Evolutionary conservation across 2,113 vertebrate species (phyloP).

Genomic region (Leptobrachium ailaonicum): DNA sequence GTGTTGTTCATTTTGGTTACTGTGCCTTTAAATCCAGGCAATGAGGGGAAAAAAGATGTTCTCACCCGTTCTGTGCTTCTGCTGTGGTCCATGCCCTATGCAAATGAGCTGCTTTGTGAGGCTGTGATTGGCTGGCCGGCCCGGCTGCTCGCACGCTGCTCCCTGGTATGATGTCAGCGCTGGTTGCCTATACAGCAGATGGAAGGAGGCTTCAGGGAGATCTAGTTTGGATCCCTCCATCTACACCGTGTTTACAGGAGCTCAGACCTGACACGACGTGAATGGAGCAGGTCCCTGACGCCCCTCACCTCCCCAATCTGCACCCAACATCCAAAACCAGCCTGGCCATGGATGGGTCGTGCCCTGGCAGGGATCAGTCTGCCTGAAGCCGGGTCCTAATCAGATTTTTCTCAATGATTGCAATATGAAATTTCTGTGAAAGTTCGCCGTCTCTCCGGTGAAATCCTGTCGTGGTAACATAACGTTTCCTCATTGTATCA

Average conservation of each 20-base stretch:
- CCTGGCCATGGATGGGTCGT: too few species aligned
- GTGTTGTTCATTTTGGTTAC: neutral
- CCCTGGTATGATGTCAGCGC: slow-evolving; percentile 59
- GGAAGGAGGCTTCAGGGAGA: slow-evolving; percentile 60
- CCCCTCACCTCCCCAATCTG: neutral
- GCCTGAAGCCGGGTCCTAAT: neutral
- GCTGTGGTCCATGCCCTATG: slow-evolving; percentile 58
- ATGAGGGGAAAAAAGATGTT: slow-evolving; percentile 50
- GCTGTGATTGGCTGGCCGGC: slow-evolving; percentile 57
- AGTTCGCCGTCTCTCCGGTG: too few species aligned
- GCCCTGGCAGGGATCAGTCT: neutral
- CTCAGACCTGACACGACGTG: slow-evolving; percentile 59
- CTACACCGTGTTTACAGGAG: slow-evolving; percentile 61
- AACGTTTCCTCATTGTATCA: too few species aligned
- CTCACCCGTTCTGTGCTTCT: slow-evolving; percentile 53
- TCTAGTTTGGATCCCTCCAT: slow-evolving; percentile 65
- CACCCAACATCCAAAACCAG: too few species aligned
- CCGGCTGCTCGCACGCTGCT: slow-evolving; percentile 65
- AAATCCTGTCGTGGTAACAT: too few species aligned
- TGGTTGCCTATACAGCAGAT: slow-evolving; percentile 66
- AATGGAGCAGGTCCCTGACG: slow-evolving; percentile 49
- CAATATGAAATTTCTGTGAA: too few species aligned
- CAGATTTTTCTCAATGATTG: neutral
- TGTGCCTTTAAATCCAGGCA: slow-evolving; percentile 66
- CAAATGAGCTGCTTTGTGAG: slow-evolving; percentile 65